Conservation (phyloP, 2,797 vertebrate genomes). For the Lepus oiostolus region DNA sequence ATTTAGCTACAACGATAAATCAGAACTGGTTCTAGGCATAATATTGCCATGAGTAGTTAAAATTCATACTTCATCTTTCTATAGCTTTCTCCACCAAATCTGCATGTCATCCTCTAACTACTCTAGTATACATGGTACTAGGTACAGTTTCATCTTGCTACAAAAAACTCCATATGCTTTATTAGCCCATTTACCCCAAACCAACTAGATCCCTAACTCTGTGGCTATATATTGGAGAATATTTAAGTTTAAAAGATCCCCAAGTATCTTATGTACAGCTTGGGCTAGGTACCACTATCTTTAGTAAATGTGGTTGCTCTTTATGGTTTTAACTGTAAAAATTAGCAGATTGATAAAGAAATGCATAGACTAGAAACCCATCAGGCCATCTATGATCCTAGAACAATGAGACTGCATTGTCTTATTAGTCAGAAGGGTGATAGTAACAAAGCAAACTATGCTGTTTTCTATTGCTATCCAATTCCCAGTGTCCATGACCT, state of each 20-base stretch:
- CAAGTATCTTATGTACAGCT: background rate
- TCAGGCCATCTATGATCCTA: background rate
- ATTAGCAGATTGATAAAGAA: conserved; percentile 15
- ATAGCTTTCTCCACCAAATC: background rate
- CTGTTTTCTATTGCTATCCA: conserved; percentile 17
- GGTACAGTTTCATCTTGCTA: background rate
- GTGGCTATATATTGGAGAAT: background rate
- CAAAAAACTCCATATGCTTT: background rate
- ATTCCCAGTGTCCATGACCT: background rate
- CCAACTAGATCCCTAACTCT: conserved; percentile 39
- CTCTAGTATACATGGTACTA: background rate
- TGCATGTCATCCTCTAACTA: background rate
- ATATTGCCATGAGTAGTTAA: background rate
- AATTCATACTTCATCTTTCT: background rate
- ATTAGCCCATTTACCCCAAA: background rate
- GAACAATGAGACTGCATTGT: background rate
- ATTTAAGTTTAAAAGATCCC: conserved; percentile 2
- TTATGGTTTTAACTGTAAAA: conserved; percentile 15
- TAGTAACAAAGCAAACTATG: background rate
- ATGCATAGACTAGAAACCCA: background rate
- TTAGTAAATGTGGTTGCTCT: background rate
- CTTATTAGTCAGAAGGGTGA: background rate
- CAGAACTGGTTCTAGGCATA: background rate
- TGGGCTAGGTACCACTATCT: background rate
- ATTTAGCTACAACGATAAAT: background rate